Evolutionary conservation across 2,888 invertebrate genomes (phyloP).

Genomic region (Rhagium mordax): DNA sequence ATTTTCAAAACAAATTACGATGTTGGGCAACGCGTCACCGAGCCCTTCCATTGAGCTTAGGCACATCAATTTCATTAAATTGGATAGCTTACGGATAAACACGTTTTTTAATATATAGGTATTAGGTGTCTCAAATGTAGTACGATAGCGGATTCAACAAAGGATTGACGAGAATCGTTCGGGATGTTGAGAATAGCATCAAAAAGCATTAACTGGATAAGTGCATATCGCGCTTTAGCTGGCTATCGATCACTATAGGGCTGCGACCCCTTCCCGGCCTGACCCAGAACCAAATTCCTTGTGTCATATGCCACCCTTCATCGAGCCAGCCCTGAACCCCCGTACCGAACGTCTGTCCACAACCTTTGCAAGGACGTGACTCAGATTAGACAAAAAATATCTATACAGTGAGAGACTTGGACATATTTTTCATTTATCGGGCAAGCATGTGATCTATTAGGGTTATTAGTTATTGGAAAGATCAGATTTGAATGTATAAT

Average conservation of each 20-base stretch:
- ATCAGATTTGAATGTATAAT: too few species aligned
- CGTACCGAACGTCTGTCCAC: not conserved
- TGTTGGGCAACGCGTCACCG: not conserved
- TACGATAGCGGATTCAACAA: not conserved
- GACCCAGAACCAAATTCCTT: slow-evolving; percentile 46
- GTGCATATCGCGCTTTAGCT: slow-evolving; percentile 28
- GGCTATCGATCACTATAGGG: slow-evolving; percentile 23
- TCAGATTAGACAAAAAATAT: not conserved
- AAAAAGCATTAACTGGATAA: slow-evolving; percentile 34
- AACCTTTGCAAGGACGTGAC: not conserved
- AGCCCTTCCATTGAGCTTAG: not conserved
- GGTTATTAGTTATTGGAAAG: too few species aligned
- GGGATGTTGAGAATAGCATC: slow-evolving; percentile 30
- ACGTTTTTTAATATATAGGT: not conserved
- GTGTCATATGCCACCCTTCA: slow-evolving; percentile 40
- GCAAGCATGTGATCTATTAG: too few species aligned
- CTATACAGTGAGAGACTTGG: not conserved
- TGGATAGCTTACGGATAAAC: not conserved
- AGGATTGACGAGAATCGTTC: not conserved
- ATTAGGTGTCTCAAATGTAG: not conserved
- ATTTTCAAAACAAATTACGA: not conserved
- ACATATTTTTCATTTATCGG: too few species aligned
- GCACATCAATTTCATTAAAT: not conserved
- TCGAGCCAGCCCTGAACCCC: not conserved
- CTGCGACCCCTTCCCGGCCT: slow-evolving; percentile 31